phyloP scores from a whole-genome alignment of 2,888 invertebrate genomes.

The Xanthia togata region DNA sequence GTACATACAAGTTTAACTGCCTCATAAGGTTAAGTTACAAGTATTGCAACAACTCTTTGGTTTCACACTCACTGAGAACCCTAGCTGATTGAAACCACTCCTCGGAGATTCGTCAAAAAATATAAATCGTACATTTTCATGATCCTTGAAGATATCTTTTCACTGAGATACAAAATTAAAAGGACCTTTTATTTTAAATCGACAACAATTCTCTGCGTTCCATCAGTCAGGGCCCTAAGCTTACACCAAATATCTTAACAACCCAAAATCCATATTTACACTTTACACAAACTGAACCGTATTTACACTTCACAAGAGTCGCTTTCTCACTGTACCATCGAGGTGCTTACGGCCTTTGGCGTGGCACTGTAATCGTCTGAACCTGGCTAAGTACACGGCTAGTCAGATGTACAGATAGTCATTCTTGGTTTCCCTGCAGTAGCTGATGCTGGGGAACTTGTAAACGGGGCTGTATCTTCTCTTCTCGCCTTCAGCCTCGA shows the following conservation, averaged over 20 bases:
- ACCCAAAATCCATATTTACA: slow-evolving; percentile 79
- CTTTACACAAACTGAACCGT: slow-evolving; percentile 77
- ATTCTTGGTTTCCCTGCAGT: slow-evolving; percentile 86
- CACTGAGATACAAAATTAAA: not conserved
- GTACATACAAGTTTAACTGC: slow-evolving; percentile 61
- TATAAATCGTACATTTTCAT: not conserved
- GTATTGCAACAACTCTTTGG: slow-evolving; percentile 84
- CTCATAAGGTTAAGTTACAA: slow-evolving; percentile 69
- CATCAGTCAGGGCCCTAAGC: slow-evolving; percentile 64
- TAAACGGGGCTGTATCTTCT: slow-evolving; percentile 87
- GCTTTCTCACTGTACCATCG: slow-evolving; percentile 74
- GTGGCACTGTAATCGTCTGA: slow-evolving; percentile 67
- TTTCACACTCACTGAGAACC: slow-evolving; percentile 77
- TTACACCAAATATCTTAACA: slow-evolving; percentile 71
- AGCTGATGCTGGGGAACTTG: slow-evolving; percentile 88
- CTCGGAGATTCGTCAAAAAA: slow-evolving; percentile 26
- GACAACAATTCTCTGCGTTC: slow-evolving; percentile 4
- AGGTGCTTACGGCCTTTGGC: slow-evolving; percentile 69
- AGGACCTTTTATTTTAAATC: not conserved
- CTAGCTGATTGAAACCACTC: slow-evolving; percentile 40
- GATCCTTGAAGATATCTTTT: not conserved
- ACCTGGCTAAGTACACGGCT: slow-evolving; percentile 71
- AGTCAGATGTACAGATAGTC: slow-evolving; percentile 88
- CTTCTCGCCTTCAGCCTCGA: slow-evolving; percentile 84
- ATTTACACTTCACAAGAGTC: slow-evolving; percentile 82